These are phyloP conservation scores for Benitochromis conjunctus DNA, from an alignment of 2,113 vertebrate species.

Conservation along the genomic window DNA sequence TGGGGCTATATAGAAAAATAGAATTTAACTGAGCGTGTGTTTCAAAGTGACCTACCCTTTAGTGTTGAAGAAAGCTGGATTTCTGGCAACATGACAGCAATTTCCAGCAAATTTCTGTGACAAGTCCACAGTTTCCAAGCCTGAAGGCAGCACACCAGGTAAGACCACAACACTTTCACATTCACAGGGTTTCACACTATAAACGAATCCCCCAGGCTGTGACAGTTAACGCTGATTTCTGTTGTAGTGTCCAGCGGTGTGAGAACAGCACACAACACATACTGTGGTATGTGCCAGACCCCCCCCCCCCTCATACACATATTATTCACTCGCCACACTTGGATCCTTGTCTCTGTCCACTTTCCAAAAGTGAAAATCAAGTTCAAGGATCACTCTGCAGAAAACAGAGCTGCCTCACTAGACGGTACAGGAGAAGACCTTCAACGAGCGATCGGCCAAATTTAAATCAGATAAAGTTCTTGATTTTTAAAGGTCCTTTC, in stretches of 20 bases:
- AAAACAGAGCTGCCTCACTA: background rate
- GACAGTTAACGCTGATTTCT: background rate
- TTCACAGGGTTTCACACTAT: background rate
- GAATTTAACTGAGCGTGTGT: background rate
- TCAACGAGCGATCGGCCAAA: background rate
- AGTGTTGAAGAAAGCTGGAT: background rate
- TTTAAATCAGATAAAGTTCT: background rate
- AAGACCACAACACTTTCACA: background rate
- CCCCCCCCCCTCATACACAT: background rate
- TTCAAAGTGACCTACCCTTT: background rate
- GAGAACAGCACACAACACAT: background rate
- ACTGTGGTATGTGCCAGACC: background rate
- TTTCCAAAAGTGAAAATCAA: background rate
- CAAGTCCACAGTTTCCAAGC: background rate
- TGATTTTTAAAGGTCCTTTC: background rate
- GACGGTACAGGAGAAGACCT: background rate
- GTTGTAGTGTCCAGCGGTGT: background rate
- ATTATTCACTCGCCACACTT: background rate
- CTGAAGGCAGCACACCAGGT: background rate
- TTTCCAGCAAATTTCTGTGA: background rate
- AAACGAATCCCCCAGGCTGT: background rate
- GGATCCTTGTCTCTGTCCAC: background rate
- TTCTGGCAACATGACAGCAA: fast-evolving
- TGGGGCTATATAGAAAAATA: fast-evolving
- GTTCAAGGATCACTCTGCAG: background rate